Base-by-base conservation (phyloP, 2,797 vertebrate genomes). In the Myripristis murdjan region DNA sequence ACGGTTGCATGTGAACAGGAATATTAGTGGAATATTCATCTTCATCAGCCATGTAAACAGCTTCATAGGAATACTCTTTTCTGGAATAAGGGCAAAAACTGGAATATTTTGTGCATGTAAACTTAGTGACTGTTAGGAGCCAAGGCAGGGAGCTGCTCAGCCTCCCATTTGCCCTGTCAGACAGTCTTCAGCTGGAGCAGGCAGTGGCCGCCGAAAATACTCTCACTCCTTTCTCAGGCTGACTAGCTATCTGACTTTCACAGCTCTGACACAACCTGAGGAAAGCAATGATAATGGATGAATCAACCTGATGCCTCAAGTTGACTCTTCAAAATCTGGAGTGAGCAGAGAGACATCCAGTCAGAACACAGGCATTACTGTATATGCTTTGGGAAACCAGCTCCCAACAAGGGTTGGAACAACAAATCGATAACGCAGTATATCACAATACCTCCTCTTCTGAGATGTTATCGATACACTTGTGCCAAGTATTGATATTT, bases 81-180 rank as follows among this genome's bases (percentile, higher is more conserved):
- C n/a, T n/a, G n/a, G n/a, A n/a, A n/a, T n/a, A n/a, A n/a, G n/a
- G n/a, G n/a, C n/a, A n/a, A n/a, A n/a, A n/a, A n/a, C n/a, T n/a
- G n/a, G n/a, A n/a, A n/a, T n/a, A n/a, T n/a, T n/a, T n/a, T n/a
- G n/a, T n/a, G n/a, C n/a, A n/a, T n/a, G n/a, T n/a, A n/a, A n/a
- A n/a, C n/a, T n/a, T n/a, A n/a, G n/a, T n/a, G n/a, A n/a, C n/a
- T 83, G 79, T 76, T 73, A 62, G 37, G 66, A 64, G 65, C 23
- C 33, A 1, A 3, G 49, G 11, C 49, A 26, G 49, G 49, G 22
- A 52, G 49, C 49, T 52, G 15, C 18, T 1, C 7, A 53, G 69
- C 71, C 5, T 37, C 71, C 65, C 57, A 51, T 55, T 66, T 77
- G 52, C 79, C 62, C 69, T 61, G 77, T 39, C 12, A 39, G 37